These are phyloP conservation scores for Cerceris rybyensis DNA, from an alignment of 2,888 invertebrate genomes.

Conservation along the genomic window DNA sequence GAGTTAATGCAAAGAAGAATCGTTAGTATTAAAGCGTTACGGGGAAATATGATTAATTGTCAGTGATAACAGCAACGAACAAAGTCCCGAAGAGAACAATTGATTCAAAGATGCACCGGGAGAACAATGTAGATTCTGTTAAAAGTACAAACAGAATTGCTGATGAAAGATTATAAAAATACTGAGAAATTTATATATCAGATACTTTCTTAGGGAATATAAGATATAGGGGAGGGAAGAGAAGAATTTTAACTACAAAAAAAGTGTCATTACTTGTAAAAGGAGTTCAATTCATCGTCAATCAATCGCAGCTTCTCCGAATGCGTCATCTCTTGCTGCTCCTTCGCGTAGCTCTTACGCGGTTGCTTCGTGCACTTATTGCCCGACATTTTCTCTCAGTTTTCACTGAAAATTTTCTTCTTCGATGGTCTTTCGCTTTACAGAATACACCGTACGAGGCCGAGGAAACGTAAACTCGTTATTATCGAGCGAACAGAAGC, in stretches of 20 bases:
- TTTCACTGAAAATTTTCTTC: not conserved
- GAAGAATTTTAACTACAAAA: conserved; percentile 5
- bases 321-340: conserved; percentile 80
- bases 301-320: conserved; percentile 79
- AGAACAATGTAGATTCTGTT: too few species aligned
- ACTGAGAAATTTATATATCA: too few species aligned
- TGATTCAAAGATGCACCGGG: too few species aligned
- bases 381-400: conserved; percentile 68
- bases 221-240: not conserved
- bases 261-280: conserved; percentile 75
- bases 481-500: conserved; percentile 60
- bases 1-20: too few species aligned
- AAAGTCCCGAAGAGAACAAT: too few species aligned
- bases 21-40: too few species aligned
- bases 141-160: too few species aligned
- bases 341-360: conserved; percentile 75
- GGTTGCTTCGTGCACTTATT: conserved; percentile 77
- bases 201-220: not conserved
- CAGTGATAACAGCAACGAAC: too few species aligned
- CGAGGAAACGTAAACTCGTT: conserved; percentile 21
- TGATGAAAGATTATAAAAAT: too few species aligned
- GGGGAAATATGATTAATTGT: too few species aligned
- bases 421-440: not conserved
- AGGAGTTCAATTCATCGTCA: conserved; percentile 79
- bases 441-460: not conserved